Evolutionary conservation across 2,797 vertebrate species (phyloP).

Genomic region (Molossus alvarezi): DNA sequence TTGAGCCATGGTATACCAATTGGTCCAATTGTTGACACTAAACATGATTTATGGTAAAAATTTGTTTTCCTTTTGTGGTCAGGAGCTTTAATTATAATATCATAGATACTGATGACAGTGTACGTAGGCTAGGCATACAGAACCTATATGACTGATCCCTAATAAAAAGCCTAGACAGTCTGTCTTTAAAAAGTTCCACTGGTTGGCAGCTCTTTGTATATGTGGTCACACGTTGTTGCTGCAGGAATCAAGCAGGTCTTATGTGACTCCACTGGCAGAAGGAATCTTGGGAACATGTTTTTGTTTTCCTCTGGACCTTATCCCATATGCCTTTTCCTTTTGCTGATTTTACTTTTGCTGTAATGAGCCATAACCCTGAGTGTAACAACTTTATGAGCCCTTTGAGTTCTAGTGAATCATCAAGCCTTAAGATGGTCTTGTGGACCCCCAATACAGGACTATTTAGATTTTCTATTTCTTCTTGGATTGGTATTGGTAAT

Average conservation of each 20-base stretch:
- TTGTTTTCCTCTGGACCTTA: neutral
- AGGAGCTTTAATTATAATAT: neutral
- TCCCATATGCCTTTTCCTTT: neutral
- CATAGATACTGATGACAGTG: neutral
- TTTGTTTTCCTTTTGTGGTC: neutral
- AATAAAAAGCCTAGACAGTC: neutral
- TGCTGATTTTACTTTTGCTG: neutral
- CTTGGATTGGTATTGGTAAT: neutral
- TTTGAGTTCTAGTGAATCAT: neutral
- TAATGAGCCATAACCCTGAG: neutral
- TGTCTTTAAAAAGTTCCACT: neutral
- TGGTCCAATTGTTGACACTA: neutral
- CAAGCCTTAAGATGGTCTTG: neutral
- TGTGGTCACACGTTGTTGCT: neutral
- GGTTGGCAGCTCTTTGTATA: neutral
- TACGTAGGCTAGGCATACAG: neutral
- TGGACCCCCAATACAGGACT: neutral
- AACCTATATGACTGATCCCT: neutral
- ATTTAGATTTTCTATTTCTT: neutral
- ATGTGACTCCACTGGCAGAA: neutral
- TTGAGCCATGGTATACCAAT: neutral
- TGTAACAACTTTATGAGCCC: conserved; percentile 15
- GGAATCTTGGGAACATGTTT: neutral
- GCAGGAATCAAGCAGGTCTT: neutral
- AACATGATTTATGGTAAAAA: neutral